Evolutionary conservation across 2,113 vertebrate genomes (phyloP).

Genomic region (Strix uralensis): DNA sequence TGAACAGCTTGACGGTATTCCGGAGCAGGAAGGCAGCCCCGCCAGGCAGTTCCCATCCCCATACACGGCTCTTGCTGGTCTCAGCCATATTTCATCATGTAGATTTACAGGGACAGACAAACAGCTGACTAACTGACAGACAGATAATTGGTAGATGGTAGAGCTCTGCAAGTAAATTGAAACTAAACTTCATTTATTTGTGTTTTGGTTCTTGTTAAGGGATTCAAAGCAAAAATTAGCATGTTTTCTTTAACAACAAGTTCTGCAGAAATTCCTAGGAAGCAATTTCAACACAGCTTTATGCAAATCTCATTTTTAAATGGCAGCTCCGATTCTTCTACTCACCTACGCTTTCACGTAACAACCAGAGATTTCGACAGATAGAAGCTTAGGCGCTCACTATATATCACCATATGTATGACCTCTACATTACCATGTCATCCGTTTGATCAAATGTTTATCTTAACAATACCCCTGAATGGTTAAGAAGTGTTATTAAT

Average conservation of each 20-base stretch:
- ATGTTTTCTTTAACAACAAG: background rate
- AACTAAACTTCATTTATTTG: background rate
- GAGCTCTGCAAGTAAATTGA: background rate
- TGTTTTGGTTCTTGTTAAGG: background rate
- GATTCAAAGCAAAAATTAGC: background rate
- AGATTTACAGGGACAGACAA: background rate
- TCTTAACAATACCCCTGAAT: background rate
- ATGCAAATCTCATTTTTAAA: background rate
- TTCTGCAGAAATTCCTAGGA: background rate
- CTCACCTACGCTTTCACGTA: background rate
- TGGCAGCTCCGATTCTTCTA: background rate
- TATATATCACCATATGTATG: background rate
- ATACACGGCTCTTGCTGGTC: background rate
- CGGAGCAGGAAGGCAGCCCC: background rate
- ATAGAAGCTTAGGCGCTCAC: background rate
- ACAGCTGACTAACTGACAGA: background rate
- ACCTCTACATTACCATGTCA: background rate
- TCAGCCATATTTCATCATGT: background rate
- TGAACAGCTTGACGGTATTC: slow-evolving; percentile 60
- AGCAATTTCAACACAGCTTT: background rate
- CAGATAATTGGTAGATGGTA: background rate
- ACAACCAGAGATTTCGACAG: background rate
- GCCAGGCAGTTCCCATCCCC: background rate
- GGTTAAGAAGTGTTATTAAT: background rate
- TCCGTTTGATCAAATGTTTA: background rate